phyloP scores from a whole-genome alignment of 2,797 vertebrate species.

The Eidolon dupreanum region DNA sequence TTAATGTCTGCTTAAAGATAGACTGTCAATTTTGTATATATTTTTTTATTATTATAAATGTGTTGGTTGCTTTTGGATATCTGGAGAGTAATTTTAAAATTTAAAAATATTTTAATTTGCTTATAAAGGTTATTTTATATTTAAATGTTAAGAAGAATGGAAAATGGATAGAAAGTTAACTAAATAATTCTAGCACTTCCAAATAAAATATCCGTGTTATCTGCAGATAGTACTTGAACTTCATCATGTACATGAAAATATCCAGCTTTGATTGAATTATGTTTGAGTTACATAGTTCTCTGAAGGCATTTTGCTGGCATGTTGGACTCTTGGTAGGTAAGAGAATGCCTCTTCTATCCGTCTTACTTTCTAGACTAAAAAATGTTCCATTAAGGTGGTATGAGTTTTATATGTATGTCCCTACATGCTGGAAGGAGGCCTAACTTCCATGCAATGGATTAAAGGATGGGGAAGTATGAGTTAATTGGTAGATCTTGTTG shows the following conservation, averaged over 20 bases:
- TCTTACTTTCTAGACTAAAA: neutral
- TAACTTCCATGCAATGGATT: neutral
- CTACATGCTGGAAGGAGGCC: neutral
- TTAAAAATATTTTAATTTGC: conserved; percentile 1
- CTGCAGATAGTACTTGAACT: neutral
- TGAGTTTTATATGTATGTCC: neutral
- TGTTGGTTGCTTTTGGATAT: conserved; percentile 3
- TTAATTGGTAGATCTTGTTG: neutral
- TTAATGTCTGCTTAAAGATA: neutral
- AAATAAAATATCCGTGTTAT: neutral
- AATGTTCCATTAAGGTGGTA: neutral
- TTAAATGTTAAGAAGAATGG: neutral
- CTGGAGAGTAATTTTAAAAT: conserved; percentile 25
- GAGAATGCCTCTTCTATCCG: neutral
- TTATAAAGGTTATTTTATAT: neutral
- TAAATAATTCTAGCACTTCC: conserved; percentile 10
- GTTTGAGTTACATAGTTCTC: neutral
- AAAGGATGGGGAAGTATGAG: neutral
- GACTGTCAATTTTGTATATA: neutral
- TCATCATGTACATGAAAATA: neutral
- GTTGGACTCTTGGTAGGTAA: neutral
- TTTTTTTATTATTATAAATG: neutral
- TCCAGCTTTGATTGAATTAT: neutral
- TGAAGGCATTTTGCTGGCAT: neutral
- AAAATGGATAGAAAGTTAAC: neutral